A percentile compares a stretch with the other conserved stretches of the same genome.
These are phyloP conservation scores for Paratrypauchen microcephalus DNA, from an alignment of 2,797 vertebrate genomes.

Conservation along the genomic window DNA sequence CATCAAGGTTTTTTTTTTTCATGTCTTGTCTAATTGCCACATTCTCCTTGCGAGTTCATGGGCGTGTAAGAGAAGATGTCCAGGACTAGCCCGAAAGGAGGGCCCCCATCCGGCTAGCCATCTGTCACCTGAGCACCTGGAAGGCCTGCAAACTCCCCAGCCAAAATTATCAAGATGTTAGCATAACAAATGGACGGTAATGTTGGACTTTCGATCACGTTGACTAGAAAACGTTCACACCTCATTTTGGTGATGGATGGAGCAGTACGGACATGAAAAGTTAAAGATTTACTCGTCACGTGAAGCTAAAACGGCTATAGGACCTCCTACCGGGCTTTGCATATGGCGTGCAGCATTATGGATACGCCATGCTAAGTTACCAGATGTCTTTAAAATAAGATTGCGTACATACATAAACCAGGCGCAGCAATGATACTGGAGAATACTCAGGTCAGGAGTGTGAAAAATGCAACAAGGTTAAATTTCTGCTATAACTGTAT, in stretches of 20 bases:
- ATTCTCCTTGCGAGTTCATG: conserved; percentile 57
- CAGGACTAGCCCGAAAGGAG: conserved; percentile 51
- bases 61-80: conserved; percentile 47
- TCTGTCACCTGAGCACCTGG: conserved; percentile 71
- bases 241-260: conserved; percentile 39
- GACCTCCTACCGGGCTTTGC: background rate
- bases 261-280: conserved; percentile 13
- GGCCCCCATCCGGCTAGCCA: conserved; percentile 55
- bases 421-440: background rate
- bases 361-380: background rate
- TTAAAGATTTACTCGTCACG: background rate
- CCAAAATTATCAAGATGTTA: conserved; percentile 60
- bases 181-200: conserved; percentile 54
- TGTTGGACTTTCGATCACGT: conserved; percentile 47
- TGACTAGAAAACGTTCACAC: conserved; percentile 4
- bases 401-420: background rate
- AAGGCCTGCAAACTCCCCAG: conserved; percentile 42
- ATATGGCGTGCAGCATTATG: background rate
- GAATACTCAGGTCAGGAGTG: too few species aligned
- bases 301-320: background rate
- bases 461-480: too few species aligned
- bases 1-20: conserved; percentile 24
- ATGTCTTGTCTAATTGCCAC: conserved; percentile 51
- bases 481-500: too few species aligned
- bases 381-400: conserved; percentile 5